These are phyloP conservation scores for Gadus macrocephalus DNA, from an alignment of 2,113 vertebrate genomes.

Conservation along the genomic window DNA sequence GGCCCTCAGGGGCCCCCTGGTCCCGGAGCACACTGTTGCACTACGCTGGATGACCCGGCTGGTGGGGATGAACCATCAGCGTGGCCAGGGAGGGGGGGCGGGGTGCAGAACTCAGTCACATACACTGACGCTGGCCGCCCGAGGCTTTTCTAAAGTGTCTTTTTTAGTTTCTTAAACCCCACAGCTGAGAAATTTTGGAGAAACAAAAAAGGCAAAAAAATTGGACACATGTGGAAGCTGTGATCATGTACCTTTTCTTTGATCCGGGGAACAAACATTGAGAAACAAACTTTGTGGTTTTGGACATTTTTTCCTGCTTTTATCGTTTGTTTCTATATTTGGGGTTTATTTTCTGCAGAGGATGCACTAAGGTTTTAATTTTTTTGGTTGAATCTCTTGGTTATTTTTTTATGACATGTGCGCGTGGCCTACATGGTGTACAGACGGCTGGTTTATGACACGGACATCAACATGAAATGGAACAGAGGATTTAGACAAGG, in stretches of 20 bases:
- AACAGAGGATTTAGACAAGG: constrained; percentile 40
- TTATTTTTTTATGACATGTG: constrained; percentile 77
- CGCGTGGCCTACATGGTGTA: constrained; percentile 84
- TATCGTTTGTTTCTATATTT: constrained; percentile 81
- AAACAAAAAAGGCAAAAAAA: constrained; percentile 39
- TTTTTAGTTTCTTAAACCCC: constrained; percentile 79
- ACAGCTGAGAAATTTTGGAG: constrained; percentile 77
- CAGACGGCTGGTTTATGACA: constrained; percentile 48
- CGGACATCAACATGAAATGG: constrained; percentile 62
- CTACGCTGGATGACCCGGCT: constrained; percentile 81
- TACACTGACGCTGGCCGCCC: constrained; percentile 93
- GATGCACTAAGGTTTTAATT: constrained; percentile 99
- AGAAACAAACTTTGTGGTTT: constrained; percentile 71
- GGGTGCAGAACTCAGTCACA: constrained; percentile 89
- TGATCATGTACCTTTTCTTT: constrained; percentile 78
- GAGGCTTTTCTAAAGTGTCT: constrained; percentile 76
- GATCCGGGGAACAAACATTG: constrained; percentile 81
- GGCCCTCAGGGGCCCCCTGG: constrained; percentile 62
- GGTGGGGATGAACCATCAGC: constrained; percentile 57
- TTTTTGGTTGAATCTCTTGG: constrained; percentile 73
- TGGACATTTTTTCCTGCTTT: constrained; percentile 84
- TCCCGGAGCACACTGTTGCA: constrained; percentile 89
- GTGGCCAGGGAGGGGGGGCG: constrained; percentile 57
- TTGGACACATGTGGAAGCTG: constrained; percentile 65
- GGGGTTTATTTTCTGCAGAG: constrained; percentile 78